Evolutionary conservation across 2,113 vertebrate species (phyloP).

Genomic region (Poeciliopsis retropinna): DNA sequence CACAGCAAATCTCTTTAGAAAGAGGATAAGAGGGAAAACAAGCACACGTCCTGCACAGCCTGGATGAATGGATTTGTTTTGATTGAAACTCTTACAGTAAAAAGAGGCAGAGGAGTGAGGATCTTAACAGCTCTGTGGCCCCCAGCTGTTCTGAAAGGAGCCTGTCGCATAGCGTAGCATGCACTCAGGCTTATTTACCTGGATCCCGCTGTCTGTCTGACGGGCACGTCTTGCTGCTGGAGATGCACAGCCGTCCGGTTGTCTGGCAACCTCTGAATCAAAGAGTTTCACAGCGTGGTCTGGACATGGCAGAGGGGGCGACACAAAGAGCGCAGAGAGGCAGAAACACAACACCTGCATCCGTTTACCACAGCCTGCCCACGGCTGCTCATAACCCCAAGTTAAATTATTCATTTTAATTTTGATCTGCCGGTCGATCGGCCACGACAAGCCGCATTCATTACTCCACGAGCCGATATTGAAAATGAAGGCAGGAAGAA

Average conservation of each 20-base stretch:
- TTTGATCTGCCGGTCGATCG: conserved; percentile 46
- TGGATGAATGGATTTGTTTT: conserved; percentile 29
- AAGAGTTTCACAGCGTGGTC: conserved; percentile 38
- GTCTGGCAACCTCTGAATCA: conserved; percentile 71
- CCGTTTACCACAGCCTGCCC: conserved; percentile 21
- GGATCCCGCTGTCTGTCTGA: conserved; percentile 57
- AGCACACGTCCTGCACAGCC: conserved; percentile 37
- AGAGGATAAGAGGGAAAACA: neutral
- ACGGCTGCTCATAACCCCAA: conserved; percentile 41
- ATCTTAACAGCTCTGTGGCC: conserved; percentile 57
- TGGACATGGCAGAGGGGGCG: conserved; percentile 14
- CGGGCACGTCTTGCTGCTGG: conserved; percentile 73
- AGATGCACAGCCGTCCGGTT: conserved; percentile 50
- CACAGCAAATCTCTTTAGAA: conserved; percentile 30
- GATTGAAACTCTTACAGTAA: conserved; percentile 32
- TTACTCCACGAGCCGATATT: conserved; percentile 30
- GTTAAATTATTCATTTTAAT: conserved; percentile 56
- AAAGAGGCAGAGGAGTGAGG: conserved; percentile 32
- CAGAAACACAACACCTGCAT: conserved; percentile 38
- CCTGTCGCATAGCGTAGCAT: conserved; percentile 65
- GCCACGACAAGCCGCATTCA: conserved; percentile 3
- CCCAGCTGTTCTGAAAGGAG: conserved; percentile 45
- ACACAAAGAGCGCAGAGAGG: conserved; percentile 17
- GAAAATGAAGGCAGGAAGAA: conserved; percentile 25
- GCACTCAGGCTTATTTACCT: conserved; percentile 72